Evolutionary conservation across 2,113 vertebrate species (phyloP).

Genomic region (Larimichthys polyactis): DNA sequence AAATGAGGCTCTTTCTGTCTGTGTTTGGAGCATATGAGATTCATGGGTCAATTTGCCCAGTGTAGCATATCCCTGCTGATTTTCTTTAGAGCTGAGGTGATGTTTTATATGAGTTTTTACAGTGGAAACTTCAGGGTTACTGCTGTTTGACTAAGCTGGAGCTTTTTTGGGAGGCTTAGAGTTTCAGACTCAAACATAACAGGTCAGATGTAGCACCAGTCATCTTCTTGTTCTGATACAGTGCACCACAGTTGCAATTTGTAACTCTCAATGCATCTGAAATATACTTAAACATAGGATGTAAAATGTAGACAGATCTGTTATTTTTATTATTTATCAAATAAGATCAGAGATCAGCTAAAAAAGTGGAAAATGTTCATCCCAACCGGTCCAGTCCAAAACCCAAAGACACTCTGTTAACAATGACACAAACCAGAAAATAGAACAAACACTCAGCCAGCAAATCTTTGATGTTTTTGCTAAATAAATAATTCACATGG

Average conservation of each 20-base stretch:
- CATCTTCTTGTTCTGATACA: background rate
- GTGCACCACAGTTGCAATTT: background rate
- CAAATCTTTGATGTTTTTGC: background rate
- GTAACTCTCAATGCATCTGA: background rate
- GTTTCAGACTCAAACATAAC: slow-evolving; percentile 39
- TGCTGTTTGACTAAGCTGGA: slow-evolving; percentile 40
- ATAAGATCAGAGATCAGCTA: too few relatives aligned
- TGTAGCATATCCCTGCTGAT: slow-evolving; percentile 24
- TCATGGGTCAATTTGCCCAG: slow-evolving; percentile 47
- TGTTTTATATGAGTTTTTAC: slow-evolving; percentile 71
- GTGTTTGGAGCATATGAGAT: slow-evolving; percentile 37
- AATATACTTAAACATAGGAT: background rate
- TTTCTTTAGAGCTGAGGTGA: slow-evolving; percentile 35
- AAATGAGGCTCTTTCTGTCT: slow-evolving; percentile 35
- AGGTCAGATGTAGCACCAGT: slow-evolving; percentile 12
- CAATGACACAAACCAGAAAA: background rate
- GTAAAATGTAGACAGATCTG: background rate
- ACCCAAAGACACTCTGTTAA: background rate
- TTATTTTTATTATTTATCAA: background rate
- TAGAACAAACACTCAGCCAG: background rate
- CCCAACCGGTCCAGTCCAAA: background rate
- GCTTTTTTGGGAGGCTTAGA: slow-evolving; percentile 30
- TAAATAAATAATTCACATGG: background rate
- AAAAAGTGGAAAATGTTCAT: too few relatives aligned
- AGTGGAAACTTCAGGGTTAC: slow-evolving; percentile 71